Percentiles rank a stretch among this genome's conserved stretches.
Conservation (phyloP, 2,888 invertebrate species). For the Drosophila imparisetae region DNA sequence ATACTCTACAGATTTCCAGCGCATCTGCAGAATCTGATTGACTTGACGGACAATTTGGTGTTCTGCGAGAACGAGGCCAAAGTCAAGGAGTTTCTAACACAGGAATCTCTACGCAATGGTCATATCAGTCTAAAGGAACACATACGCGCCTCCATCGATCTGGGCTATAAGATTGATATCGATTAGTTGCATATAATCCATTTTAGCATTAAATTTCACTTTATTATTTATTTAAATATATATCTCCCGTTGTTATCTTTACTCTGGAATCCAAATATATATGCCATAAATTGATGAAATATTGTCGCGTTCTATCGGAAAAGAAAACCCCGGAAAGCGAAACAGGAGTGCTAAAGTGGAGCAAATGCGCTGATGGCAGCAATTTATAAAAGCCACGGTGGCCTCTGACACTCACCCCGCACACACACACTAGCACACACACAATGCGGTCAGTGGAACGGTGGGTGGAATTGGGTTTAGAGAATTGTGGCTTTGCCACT, state of each 20-base stretch:
- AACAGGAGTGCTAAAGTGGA: slow-evolving; percentile 56
- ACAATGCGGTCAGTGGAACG: slow-evolving; percentile 6
- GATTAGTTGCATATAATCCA: slow-evolving; percentile 57
- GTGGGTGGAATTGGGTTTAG: neutral
- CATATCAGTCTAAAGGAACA: slow-evolving; percentile 83
- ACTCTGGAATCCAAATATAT: slow-evolving; percentile 15
- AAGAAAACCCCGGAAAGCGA: slow-evolving; percentile 26
- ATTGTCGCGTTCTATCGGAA: slow-evolving; percentile 9
- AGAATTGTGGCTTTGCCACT: slow-evolving; percentile 21
- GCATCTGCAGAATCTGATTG: slow-evolving; percentile 80
- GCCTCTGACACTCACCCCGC: slow-evolving; percentile 43
- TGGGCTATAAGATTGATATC: slow-evolving; percentile 83
- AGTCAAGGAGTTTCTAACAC: slow-evolving; percentile 82
- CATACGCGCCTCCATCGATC: slow-evolving; percentile 84
- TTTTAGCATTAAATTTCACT: slow-evolving; percentile 42
- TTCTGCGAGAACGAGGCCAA: slow-evolving; percentile 82
- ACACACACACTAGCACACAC: slow-evolving; percentile 10
- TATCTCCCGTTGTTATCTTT: slow-evolving; percentile 4
- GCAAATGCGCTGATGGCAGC: slow-evolving; percentile 74
- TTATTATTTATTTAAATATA: slow-evolving; percentile 63
- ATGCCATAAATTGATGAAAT: slow-evolving; percentile 21
- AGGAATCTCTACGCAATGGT: slow-evolving; percentile 83
- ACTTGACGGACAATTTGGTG: slow-evolving; percentile 82
- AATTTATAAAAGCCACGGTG: slow-evolving; percentile 73
- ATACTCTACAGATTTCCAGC: slow-evolving; percentile 79